Conservation (phyloP, 2,888 invertebrate species). For the Vannuccia rotundouncinata region DNA sequence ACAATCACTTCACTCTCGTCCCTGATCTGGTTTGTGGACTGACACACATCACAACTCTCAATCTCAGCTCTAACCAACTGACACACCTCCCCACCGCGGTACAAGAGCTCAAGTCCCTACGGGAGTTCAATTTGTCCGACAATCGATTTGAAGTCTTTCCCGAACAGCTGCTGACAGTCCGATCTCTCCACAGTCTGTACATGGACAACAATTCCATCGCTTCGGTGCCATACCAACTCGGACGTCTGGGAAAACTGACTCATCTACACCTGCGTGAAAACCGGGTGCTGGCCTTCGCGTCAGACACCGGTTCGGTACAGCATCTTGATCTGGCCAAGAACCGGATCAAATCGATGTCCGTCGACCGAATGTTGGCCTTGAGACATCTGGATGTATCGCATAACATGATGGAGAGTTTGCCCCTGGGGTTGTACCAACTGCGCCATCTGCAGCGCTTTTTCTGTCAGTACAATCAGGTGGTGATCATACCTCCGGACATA, state of each 20-base stretch:
- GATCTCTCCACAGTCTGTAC: constrained; percentile 44
- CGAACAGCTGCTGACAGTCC: constrained; percentile 43
- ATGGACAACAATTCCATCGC: constrained; percentile 46
- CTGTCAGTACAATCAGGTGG: constrained; percentile 47
- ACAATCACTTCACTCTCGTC: constrained; percentile 51
- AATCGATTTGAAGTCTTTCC: constrained; percentile 49
- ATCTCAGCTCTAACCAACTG: constrained; percentile 45
- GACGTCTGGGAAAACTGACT: constrained; percentile 44
- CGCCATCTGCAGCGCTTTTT: constrained; percentile 45
- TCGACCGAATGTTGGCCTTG: constrained; percentile 46
- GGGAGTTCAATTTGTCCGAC: constrained; percentile 47
- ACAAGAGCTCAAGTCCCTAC: constrained; percentile 44
- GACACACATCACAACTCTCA: constrained; percentile 41
- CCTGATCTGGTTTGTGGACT: constrained; percentile 41
- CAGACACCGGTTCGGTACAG: constrained; percentile 44
- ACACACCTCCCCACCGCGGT: constrained; percentile 48
- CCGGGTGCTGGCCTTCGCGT: constrained; percentile 45
- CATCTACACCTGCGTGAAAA: constrained; percentile 48
- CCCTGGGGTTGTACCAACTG: constrained; percentile 48
- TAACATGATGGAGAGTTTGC: constrained; percentile 49
- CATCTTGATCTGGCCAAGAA: constrained; percentile 49
- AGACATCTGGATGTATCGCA: constrained; percentile 46
- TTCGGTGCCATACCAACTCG: constrained; percentile 43
- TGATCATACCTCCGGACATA: constrained; percentile 49
- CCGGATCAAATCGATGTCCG: constrained; percentile 47